Percentiles rank a stretch among this genome's conserved stretches.
Conservation (phyloP, 2,888 invertebrate genomes). For the Calephelis perditalis region DNA sequence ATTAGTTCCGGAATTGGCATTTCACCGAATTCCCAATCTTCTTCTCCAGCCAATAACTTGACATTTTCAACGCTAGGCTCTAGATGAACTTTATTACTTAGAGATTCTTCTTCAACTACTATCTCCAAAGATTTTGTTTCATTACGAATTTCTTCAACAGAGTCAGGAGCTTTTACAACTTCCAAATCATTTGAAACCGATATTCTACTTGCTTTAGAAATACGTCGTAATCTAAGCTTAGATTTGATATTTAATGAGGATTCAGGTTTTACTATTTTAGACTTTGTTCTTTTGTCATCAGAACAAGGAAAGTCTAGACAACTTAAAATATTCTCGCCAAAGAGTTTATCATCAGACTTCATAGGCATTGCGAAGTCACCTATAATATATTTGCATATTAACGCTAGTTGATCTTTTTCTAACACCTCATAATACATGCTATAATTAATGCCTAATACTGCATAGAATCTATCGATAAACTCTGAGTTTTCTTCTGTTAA, state of each 20-base stretch:
- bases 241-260: conserved; percentile 40
- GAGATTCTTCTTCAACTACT: conserved; percentile 37
- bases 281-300: conserved; percentile 56
- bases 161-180: conserved; percentile 43
- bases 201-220: conserved; percentile 46
- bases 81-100: conserved; percentile 34
- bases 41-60: conserved; percentile 56
- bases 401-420: conserved; percentile 72
- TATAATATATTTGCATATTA: conserved; percentile 65
- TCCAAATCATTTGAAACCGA: conserved; percentile 41
- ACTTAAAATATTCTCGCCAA: conserved; percentile 58
- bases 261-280: conserved; percentile 58
- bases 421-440: conserved; percentile 77
- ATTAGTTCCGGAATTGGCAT: conserved; percentile 53
- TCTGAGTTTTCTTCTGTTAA: conserved; percentile 61
- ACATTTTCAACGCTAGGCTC: conserved; percentile 38
- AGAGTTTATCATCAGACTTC: conserved; percentile 53
- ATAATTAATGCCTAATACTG: conserved; percentile 75
- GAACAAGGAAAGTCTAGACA: conserved; percentile 49
- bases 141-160: conserved; percentile 32
- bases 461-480: conserved; percentile 78
- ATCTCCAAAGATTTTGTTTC: conserved; percentile 37
- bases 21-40: conserved; percentile 67
- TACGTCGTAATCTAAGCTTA: conserved; percentile 45
- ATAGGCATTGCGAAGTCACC: conserved; percentile 54